phyloP scores from a whole-genome alignment of 2,888 invertebrate species.

The Apotomis betuletana region DNA sequence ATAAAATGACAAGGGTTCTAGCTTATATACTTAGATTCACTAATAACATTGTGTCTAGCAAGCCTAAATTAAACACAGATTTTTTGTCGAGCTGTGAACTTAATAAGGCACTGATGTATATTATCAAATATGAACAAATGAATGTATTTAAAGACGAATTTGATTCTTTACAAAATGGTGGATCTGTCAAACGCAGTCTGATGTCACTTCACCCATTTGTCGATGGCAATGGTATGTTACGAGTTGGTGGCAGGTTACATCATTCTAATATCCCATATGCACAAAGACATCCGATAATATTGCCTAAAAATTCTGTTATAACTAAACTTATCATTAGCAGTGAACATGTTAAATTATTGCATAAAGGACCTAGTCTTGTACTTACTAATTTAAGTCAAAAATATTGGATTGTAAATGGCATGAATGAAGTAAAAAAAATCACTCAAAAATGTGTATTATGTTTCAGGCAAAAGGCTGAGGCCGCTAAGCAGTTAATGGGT shows the following conservation, averaged over 20 bases:
- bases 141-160: neutral
- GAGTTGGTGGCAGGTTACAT: conserved; percentile 9
- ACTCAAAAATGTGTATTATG: conserved; percentile 35
- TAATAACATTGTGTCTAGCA: conserved; percentile 18
- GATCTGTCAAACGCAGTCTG: neutral
- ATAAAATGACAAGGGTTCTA: conserved; percentile 40
- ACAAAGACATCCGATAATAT: conserved; percentile 18
- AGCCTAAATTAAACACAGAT: neutral
- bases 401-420: conserved; percentile 36
- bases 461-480: conserved; percentile 32
- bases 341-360: conserved; percentile 22
- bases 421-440: conserved; percentile 26
- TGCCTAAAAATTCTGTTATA: conserved; percentile 7
- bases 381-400: conserved; percentile 10
- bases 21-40: conserved; percentile 41
- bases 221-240: neutral
- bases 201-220: neutral
- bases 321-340: conserved; percentile 8
- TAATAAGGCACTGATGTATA: neutral
- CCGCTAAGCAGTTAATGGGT: conserved; percentile 36
- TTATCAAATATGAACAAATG: conserved; percentile 4
- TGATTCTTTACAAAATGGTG: neutral
- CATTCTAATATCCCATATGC: neutral
- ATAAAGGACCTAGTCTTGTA: conserved; percentile 14
- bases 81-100: neutral